Conservation (phyloP, 1,140 invertebrate genomes). For the Atopsyche davidsoni region DNA sequence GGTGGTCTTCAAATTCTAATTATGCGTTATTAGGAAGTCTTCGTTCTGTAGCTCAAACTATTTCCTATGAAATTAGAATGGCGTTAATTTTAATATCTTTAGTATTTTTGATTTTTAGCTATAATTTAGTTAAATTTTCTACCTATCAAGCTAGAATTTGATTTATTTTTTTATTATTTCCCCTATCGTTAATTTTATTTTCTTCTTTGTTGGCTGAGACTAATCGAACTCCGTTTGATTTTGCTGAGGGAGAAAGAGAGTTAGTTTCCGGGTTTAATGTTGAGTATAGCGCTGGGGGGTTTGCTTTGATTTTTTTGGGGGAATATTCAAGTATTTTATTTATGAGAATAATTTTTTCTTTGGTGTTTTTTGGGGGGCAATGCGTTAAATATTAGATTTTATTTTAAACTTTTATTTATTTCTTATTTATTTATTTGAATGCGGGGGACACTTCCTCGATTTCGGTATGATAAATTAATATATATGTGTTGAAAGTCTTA, state of each 20-base stretch:
- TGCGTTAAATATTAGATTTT: slow-evolving; percentile 43
- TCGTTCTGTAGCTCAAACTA: slow-evolving; percentile 57
- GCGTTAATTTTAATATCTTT: slow-evolving; percentile 50
- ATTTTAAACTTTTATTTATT: slow-evolving; percentile 47
- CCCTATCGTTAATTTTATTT: slow-evolving; percentile 51
- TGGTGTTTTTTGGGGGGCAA: slow-evolving; percentile 49
- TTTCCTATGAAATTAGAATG: slow-evolving; percentile 64
- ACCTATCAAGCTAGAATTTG: slow-evolving; percentile 41
- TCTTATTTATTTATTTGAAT: slow-evolving; percentile 53
- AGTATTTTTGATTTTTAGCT: slow-evolving; percentile 41
- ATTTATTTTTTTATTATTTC: slow-evolving; percentile 48
- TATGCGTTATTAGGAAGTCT: slow-evolving; percentile 59
- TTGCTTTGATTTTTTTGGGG: slow-evolving; percentile 67
- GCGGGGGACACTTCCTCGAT: slow-evolving; percentile 50
- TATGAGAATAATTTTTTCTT: slow-evolving; percentile 52
- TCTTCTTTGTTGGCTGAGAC: slow-evolving; percentile 59
- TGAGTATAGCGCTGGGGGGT: slow-evolving; percentile 60
- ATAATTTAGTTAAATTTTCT: slow-evolving; percentile 37
- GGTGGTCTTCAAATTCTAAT: slow-evolving; percentile 62
- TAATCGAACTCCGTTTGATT: slow-evolving; percentile 73
- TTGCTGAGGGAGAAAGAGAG: slow-evolving; percentile 67
- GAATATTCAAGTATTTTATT: slow-evolving; percentile 66
- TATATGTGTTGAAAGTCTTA: slow-evolving; percentile 50
- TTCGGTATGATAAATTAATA: slow-evolving; percentile 59
- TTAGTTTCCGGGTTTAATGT: slow-evolving; percentile 73